A percentile compares a stretch with the other conserved stretches of the same genome.
Evolutionary conservation across 2,888 invertebrate species (phyloP).

Genomic region (Caenorhabditis sp.): DNA sequence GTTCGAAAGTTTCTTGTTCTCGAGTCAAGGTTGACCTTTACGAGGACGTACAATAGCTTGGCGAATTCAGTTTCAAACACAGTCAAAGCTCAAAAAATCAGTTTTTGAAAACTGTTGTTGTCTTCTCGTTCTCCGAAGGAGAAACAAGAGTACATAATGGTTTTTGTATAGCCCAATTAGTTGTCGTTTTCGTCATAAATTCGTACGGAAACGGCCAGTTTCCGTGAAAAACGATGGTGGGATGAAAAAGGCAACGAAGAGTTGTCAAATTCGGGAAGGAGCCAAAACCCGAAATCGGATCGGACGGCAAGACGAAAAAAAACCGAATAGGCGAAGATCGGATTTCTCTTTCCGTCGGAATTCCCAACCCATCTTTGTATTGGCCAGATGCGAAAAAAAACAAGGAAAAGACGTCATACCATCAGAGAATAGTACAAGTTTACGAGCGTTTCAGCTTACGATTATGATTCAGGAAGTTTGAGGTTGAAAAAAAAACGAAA

Average conservation of each 20-base stretch:
- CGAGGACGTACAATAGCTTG: conserved; percentile 13
- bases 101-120: too few relatives aligned
- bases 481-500: conserved; percentile 39
- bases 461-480: conserved; percentile 42
- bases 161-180: conserved; percentile 50
- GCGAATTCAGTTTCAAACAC: too few relatives aligned
- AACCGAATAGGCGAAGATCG: conserved; percentile 35
- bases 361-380: conserved; percentile 38
- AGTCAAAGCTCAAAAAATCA: neutral
- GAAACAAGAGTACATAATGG: conserved; percentile 53
- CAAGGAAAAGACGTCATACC: conserved; percentile 13
- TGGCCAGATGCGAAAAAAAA: conserved; percentile 8
- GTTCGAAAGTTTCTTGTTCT: conserved; percentile 36
- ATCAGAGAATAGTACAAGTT: conserved; percentile 38
- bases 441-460: conserved; percentile 51
- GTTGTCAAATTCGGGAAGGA: conserved; percentile 42
- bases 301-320: conserved; percentile 18
- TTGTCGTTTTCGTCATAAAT: conserved; percentile 47
- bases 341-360: conserved; percentile 57
- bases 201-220: conserved; percentile 50
- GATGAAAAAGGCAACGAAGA: conserved; percentile 9
- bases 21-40: conserved; percentile 39
- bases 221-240: conserved; percentile 25
- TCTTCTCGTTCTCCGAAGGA: too few relatives aligned
- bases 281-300: conserved; percentile 46